These are phyloP conservation scores for Alcedo quadribrachys DNA, from an alignment of 2,797 vertebrate species.

Conservation along the genomic window DNA sequence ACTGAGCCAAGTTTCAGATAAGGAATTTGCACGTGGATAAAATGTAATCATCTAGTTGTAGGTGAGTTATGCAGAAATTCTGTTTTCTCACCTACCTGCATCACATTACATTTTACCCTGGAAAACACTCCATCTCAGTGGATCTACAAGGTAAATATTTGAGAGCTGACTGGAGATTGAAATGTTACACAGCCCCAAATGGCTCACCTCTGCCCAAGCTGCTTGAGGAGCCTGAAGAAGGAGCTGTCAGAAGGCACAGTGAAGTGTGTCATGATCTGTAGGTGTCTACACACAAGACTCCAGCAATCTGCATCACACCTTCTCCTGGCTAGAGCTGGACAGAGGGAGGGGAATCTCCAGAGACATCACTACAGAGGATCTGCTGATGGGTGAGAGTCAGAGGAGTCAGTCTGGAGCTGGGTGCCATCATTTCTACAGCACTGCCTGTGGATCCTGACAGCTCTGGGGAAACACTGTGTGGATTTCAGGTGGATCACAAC, in stretches of 20 bases:
- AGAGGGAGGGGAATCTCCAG: neutral
- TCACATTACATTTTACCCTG: neutral
- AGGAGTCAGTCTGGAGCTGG: neutral
- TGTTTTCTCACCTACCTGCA: neutral
- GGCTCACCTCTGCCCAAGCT: neutral
- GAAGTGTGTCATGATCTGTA: neutral
- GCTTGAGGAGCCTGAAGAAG: neutral
- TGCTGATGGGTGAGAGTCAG: slow-evolving; percentile 16
- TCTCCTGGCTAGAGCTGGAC: neutral
- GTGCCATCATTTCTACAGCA: neutral
- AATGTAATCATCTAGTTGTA: neutral
- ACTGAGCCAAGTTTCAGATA: neutral
- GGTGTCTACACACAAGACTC: neutral
- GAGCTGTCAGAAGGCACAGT: neutral
- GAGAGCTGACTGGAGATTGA: neutral
- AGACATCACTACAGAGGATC: slow-evolving; percentile 1
- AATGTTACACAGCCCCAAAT: neutral
- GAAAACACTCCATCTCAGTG: neutral
- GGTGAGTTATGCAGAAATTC: neutral
- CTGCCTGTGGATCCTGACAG: neutral
- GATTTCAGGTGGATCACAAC: neutral
- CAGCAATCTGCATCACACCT: neutral
- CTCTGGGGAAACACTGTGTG: neutral
- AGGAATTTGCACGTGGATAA: neutral
- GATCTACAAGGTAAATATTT: slow-evolving; percentile 9